Conservation (phyloP, 2,113 vertebrate species). For the Chelonoidis abingdonii region DNA sequence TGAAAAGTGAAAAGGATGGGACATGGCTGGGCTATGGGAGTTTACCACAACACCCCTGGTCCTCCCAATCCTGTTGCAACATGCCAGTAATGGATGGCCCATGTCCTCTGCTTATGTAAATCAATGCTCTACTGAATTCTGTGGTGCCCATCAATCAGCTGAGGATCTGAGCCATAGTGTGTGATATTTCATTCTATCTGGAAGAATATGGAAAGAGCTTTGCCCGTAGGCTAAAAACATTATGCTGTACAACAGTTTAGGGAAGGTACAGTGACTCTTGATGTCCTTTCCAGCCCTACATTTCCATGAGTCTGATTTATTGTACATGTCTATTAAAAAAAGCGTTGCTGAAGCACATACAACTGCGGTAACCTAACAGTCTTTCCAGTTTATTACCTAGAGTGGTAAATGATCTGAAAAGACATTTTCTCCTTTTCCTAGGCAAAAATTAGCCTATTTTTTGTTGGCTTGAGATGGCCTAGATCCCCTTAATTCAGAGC, state of each 20-base stretch:
- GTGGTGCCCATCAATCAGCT: background rate
- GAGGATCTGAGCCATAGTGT: background rate
- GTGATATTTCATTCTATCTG: background rate
- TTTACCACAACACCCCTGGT: background rate
- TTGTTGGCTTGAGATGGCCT: background rate
- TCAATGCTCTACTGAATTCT: too few relatives aligned
- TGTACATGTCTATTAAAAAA: fast-evolving
- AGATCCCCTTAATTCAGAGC: background rate
- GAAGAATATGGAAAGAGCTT: background rate
- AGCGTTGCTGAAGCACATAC: fast-evolving
- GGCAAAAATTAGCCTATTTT: background rate
- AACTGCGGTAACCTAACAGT: fast-evolving
- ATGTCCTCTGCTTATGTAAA: too few relatives aligned
- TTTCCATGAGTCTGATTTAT: background rate
- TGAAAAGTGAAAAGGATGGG: background rate
- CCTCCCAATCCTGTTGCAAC: background rate
- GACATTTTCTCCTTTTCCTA: fast-evolving
- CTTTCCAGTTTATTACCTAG: background rate
- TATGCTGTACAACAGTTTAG: background rate
- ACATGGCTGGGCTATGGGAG: background rate
- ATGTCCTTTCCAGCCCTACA: background rate
- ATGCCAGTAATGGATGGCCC: background rate
- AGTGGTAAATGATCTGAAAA: background rate
- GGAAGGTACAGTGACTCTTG: background rate
- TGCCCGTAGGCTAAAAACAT: background rate